phyloP scores from a whole-genome alignment of 2,113 vertebrate species.

The Cryptotis parvus region DNA sequence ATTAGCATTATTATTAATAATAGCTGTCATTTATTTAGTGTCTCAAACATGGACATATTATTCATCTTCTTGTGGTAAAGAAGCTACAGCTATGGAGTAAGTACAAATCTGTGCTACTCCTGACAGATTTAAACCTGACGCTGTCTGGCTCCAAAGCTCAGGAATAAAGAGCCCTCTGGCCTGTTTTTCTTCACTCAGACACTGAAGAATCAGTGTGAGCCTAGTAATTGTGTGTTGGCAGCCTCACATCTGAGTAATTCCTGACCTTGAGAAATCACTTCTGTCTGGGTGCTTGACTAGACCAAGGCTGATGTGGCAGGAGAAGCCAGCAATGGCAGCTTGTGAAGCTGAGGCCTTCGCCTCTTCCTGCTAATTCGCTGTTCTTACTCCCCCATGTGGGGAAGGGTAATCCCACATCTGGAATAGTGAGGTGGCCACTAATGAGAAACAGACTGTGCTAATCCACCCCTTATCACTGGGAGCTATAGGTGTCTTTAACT shows the following conservation, averaged over 20 bases:
- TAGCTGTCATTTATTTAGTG: neutral
- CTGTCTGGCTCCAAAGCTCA: neutral
- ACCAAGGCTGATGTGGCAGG: neutral
- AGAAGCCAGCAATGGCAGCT: neutral
- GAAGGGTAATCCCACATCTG: neutral
- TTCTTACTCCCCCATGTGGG: rapidly evolving
- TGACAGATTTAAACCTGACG: neutral
- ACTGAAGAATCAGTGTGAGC: neutral
- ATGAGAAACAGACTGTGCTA: neutral
- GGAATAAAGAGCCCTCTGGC: neutral
- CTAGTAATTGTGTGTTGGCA: neutral
- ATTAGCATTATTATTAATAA: neutral
- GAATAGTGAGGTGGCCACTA: neutral
- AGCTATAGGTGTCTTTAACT: neutral
- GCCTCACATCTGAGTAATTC: too few relatives aligned
- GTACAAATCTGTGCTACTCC: neutral
- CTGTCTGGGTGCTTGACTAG: neutral
- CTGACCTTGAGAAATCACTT: too few relatives aligned
- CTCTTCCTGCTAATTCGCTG: neutral
- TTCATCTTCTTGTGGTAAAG: conserved; percentile 36
- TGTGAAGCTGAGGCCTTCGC: neutral
- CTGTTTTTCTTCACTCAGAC: conserved; percentile 2
- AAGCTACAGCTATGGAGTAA: neutral
- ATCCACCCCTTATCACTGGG: neutral
- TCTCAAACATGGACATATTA: neutral